phyloP scores from a whole-genome alignment of 2,113 vertebrate genomes.

The Garra rufa region DNA sequence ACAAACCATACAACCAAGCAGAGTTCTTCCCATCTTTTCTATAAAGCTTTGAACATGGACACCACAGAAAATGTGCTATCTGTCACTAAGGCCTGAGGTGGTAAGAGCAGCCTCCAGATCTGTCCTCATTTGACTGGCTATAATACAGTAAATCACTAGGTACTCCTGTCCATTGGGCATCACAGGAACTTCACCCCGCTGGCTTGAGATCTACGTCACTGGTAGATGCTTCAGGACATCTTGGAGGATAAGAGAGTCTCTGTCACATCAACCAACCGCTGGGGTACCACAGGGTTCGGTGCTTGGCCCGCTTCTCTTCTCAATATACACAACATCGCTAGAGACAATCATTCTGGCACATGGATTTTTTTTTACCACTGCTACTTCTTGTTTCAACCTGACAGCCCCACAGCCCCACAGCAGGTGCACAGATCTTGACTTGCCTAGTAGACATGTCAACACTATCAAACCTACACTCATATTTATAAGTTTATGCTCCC shows the following conservation, averaged over 20 bases:
- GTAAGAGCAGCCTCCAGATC: not conserved
- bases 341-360: not conserved
- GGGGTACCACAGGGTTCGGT: not conserved
- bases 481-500: slow-evolving; percentile 1
- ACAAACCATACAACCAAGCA: not conserved
- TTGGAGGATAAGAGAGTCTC: not conserved
- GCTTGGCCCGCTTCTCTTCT: not conserved
- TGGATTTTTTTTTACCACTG: not conserved
- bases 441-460: not conserved
- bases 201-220: not conserved
- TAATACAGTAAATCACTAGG: not conserved
- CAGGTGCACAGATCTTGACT: not conserved
- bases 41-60: not conserved
- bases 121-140: not conserved
- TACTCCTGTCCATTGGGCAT: not conserved
- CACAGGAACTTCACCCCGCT: not conserved
- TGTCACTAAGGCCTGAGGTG: not conserved
- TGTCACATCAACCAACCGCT: not conserved
- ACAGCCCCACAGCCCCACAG: not conserved
- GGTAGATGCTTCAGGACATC: not conserved
- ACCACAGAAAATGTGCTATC: not conserved
- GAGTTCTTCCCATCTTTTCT: not conserved
- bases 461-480: not conserved
- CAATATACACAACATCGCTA: not conserved
- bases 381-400: not conserved